Evolutionary conservation across 2,797 vertebrate species (phyloP), one percentile per base, ranked within the genome.

Genomic region (Halcyon smyrnensis): DNA sequence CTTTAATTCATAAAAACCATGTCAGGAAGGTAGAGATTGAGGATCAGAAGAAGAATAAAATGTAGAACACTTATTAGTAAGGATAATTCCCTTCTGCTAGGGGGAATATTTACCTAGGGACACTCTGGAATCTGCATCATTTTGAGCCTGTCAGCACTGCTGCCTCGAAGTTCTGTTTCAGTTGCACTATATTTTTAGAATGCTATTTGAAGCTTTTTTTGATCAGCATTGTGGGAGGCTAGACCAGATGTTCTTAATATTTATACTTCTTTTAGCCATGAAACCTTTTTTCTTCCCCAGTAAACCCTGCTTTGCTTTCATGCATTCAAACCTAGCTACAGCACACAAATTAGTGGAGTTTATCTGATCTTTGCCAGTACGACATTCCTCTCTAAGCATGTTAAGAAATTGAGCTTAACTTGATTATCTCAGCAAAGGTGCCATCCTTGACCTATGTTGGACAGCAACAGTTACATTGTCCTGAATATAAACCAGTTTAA

Each of bases 201-300:
- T 84, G 34, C 32, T 94, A 5, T 94, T 93, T 88, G 62, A 62
- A 81, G 74, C 34, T 78, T 91, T 90, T 89, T 90, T 91, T 89
- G 53, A 88, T 88, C 83, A 90, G 19, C 37, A 6, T 39, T 76
- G 62, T 93, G 27, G 17, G 69, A 95, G 15, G 37, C 65, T 75
- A 46, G 62, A 88, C 83, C 91, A 93, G 90, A 93, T 95, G 86
- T 93, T 95, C 34, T 87, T 95, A 87, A 92, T 95, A 63, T 11
- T 91, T 17, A 92, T 94, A 59, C 9, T 91, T 20, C 64, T 70
- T 90, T 89, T 34, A 84, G 34, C 53, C 57, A 62, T 36, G 71
- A 74, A 91, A 41, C 53, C 65, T 63, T 90, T 90, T 85, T 65
- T 84, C 21, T 90, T 93, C 30, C 21, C 15, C 37, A 78, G 9